Evolutionary conservation across 2,888 invertebrate genomes (phyloP), one percentile per base, ranked within the genome.

Genomic region (Chymomyza caudatula): DNA sequence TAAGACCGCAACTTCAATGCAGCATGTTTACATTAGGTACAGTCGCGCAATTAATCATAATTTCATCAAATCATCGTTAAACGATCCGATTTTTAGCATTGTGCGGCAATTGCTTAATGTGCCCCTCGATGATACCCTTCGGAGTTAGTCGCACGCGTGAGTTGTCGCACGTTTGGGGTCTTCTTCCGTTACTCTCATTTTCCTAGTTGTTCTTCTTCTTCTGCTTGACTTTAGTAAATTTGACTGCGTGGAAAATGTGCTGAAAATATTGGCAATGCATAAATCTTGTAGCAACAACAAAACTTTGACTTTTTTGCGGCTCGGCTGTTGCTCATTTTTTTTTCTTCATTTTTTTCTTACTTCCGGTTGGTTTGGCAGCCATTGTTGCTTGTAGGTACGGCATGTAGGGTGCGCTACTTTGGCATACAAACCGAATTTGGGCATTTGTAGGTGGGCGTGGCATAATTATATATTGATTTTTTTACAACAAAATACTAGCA

Each of bases 181-280:
- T 2, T 2, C 29, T 37, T 37, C 29, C 11, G 4, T 37, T 37
- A 4, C n/a, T n/a, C n/a, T n/a, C n/a, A n/a, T n/a, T n/a, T n/a
- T n/a, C n/a, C n/a, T n/a, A 37, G 37, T 37, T 37, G 11, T 4
- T 11, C 5, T 11, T 11, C 37, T 37, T 4, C 47, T 47, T 6
- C 17, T 2, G 44, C 44, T 44, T n/a, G 15, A n/a, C 4, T 44
- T 2, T 44, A 44, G 47, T n/a, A 47, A 47, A 47, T 57, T 37
- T 55, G 60, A 61, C 68, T 74, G 43, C 53, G 55, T 55, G n/a
- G 68, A 72, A 76, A 69, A 47, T 25, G 13, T 44, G 65, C 53
- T 52, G 23, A 70, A 73, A 76, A 71, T 76, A 74, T 77, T 76
- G 71, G 71, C 61, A 65, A 63, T 63, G 58, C 74, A 80, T 80